A percentile compares a stretch with the other conserved stretches of the same genome.
phyloP scores from a whole-genome alignment of 2,888 invertebrate genomes.

The Heliconius sara region DNA sequence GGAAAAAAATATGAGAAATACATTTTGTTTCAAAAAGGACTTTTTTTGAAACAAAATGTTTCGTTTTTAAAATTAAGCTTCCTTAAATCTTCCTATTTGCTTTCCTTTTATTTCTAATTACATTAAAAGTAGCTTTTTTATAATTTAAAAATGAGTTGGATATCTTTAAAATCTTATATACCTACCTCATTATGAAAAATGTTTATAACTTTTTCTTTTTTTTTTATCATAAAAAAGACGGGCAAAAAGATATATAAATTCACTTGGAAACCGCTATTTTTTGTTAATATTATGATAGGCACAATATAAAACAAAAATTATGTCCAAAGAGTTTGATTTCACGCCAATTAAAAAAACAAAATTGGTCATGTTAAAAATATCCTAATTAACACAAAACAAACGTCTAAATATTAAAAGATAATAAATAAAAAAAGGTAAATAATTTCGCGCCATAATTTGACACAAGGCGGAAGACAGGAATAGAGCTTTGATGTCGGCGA shows the following conservation, averaged over 20 bases:
- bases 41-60: too few relatives aligned
- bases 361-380: conserved; percentile 18
- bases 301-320: neutral
- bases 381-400: conserved; percentile 21
- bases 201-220: neutral
- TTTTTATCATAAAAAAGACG: too few relatives aligned
- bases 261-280: neutral
- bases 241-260: too few relatives aligned
- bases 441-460: conserved; percentile 61
- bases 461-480: conserved; percentile 59
- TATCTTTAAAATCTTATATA: too few relatives aligned
- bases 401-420: conserved; percentile 14
- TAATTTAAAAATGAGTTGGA: too few relatives aligned
- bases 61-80: too few relatives aligned
- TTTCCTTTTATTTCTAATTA: too few relatives aligned
- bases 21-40: too few relatives aligned
- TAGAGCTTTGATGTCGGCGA: conserved; percentile 73
- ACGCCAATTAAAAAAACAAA: conserved; percentile 11
- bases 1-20: too few relatives aligned
- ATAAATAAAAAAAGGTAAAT: conserved; percentile 37
- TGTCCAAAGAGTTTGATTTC: neutral
- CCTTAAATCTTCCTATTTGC: too few relatives aligned
- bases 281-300: neutral
- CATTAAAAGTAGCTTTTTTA: too few relatives aligned
- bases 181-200: too few relatives aligned